Percentiles rank a stretch among this genome's conserved stretches.
phyloP scores from a whole-genome alignment of 92 coral and sea anemone genomes.

The Muricea muricata region DNA sequence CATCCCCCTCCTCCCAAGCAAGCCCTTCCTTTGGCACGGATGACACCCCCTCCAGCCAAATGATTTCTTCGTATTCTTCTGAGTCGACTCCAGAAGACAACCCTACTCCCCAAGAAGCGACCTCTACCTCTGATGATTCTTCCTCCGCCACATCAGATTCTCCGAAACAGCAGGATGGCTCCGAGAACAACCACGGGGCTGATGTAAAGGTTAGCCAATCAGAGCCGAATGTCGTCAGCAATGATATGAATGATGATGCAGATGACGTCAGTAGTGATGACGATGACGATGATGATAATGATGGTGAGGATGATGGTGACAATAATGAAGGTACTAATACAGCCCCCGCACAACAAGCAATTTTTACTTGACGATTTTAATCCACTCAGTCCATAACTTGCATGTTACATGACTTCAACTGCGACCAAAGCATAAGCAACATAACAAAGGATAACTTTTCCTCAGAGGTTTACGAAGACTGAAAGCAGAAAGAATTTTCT shows the following conservation, averaged over 20 bases:
- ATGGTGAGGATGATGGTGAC: constrained; percentile 1
- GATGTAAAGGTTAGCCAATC: background rate
- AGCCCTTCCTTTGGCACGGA: no score
- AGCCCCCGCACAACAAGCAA: background rate
- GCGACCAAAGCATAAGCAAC: no score
- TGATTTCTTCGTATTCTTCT: background rate
- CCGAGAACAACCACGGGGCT: background rate
- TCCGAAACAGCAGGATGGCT: background rate
- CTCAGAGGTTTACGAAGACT: no score
- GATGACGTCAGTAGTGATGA: background rate
- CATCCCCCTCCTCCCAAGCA: no score
- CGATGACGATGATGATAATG: background rate
- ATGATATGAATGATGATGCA: background rate
- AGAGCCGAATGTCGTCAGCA: background rate
- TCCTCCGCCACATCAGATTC: background rate
- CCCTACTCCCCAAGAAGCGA: background rate
- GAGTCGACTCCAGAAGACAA: background rate
- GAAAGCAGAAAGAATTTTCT: no score
- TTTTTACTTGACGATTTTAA: no score
- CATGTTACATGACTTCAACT: no score
- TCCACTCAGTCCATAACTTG: no score
- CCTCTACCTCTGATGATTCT: background rate
- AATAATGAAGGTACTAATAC: background rate
- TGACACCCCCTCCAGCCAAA: background rate
- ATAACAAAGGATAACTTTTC: no score